Percentiles rank a stretch among this genome's conserved stretches.
Evolutionary conservation across 2,113 vertebrate species (phyloP).

Genomic region (Sceloporus undulatus): DNA sequence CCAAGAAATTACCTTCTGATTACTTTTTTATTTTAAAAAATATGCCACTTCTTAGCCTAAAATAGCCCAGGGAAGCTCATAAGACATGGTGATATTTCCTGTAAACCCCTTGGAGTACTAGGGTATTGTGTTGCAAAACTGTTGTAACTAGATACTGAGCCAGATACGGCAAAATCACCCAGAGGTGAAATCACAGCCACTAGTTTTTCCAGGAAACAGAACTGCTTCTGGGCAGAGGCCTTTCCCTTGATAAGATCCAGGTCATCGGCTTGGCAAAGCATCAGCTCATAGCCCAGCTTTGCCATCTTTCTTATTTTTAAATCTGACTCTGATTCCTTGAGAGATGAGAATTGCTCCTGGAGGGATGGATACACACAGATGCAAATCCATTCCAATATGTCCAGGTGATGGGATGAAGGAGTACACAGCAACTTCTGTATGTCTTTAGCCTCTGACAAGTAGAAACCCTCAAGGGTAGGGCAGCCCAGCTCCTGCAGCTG

Average conservation of each 20-base stretch:
- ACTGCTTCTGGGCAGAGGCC: constrained; percentile 75
- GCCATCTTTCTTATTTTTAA: constrained; percentile 76
- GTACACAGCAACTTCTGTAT: constrained; percentile 83
- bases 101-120: no score
- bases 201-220: constrained; percentile 83
- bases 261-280: constrained; percentile 81
- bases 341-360: constrained; percentile 45
- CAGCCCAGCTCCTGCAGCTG: constrained; percentile 76
- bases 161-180: not conserved
- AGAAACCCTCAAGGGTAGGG: constrained; percentile 82
- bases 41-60: no score
- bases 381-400: constrained; percentile 88
- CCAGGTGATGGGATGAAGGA: constrained; percentile 83
- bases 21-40: no score
- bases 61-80: no score
- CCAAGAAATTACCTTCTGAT: no score
- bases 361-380: constrained; percentile 66
- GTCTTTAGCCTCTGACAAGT: constrained; percentile 78
- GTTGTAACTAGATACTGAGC: not conserved
- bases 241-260: constrained; percentile 85
- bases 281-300: constrained; percentile 81
- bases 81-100: no score
- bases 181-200: constrained; percentile 41
- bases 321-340: constrained; percentile 68
- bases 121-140: not conserved